These are phyloP conservation scores for Melipona beecheii DNA, from an alignment of 2,888 invertebrate genomes.

Conservation along the genomic window DNA sequence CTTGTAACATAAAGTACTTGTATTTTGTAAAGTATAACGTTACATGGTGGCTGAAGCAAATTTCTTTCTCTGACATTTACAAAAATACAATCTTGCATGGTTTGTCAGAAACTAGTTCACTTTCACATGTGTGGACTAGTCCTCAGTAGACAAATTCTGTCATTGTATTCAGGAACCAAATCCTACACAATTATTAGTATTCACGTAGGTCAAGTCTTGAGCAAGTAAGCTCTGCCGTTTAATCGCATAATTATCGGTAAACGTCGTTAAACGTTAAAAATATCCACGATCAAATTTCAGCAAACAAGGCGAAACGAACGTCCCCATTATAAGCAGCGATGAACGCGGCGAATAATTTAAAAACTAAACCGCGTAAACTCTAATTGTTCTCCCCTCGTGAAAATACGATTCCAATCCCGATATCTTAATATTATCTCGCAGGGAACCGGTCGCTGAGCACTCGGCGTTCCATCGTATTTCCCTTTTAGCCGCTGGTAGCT, in stretches of 20 bases:
- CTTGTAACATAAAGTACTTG: too few species aligned
- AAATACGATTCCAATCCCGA: background rate
- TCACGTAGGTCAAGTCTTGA: too few species aligned
- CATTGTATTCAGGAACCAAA: background rate
- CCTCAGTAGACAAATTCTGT: background rate
- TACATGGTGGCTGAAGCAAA: too few species aligned
- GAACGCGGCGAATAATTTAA: background rate
- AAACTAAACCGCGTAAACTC: slow-evolving; percentile 6
- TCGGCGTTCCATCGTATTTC: slow-evolving; percentile 27
- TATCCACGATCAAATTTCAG: background rate
- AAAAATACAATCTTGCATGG: too few species aligned
- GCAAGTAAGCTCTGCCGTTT: too few species aligned
- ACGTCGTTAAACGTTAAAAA: too few species aligned
- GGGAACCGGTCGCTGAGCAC: slow-evolving; percentile 5
- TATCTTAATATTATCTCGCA: slow-evolving; percentile 9
- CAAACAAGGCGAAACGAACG: background rate
- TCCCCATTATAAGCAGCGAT: background rate
- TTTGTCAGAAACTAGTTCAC: background rate
- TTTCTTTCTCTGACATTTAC: too few species aligned
- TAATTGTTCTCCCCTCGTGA: background rate
- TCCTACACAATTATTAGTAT: too few species aligned
- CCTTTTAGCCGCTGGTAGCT: slow-evolving; percentile 24
- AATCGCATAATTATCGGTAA: too few species aligned
- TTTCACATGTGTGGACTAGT: background rate
- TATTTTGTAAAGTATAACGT: too few species aligned